Conservation (phyloP, 2,113 vertebrate genomes). For the Okapia johnstoni region DNA sequence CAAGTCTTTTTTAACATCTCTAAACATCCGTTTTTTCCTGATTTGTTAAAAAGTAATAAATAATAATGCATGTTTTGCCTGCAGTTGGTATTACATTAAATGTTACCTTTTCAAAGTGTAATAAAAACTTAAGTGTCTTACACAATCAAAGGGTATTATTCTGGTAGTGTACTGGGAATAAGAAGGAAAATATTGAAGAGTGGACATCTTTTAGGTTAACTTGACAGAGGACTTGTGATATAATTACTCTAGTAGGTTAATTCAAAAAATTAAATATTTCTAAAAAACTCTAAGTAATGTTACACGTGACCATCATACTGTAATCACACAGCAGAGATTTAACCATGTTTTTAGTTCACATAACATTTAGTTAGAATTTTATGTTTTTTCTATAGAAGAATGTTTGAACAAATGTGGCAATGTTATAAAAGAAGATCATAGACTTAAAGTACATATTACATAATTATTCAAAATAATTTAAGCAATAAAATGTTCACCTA, state of each 20-base stretch:
- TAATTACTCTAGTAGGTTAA: background rate
- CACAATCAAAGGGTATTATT: background rate
- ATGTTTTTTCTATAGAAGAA: slow-evolving; percentile 42
- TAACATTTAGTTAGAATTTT: slow-evolving; percentile 66
- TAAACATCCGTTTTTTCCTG: background rate
- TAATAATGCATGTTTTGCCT: background rate
- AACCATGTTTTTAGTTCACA: slow-evolving; percentile 68
- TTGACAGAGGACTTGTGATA: background rate
- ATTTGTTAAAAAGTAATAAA: background rate
- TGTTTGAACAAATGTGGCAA: background rate
- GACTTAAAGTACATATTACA: slow-evolving; percentile 29
- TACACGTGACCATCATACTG: slow-evolving; percentile 47
- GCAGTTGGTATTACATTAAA: background rate
- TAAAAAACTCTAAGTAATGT: slow-evolving; percentile 59
- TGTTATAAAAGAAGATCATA: slow-evolving; percentile 16
- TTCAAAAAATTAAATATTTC: background rate
- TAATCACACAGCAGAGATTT: slow-evolving; percentile 68
- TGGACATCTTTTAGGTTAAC: background rate
- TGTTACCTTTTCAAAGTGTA: background rate
- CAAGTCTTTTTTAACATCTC: background rate
- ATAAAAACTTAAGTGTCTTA: background rate
- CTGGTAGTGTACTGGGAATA: background rate
- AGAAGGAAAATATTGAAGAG: background rate
- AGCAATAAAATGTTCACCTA: slow-evolving; percentile 67
- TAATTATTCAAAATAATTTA: slow-evolving; percentile 68